phyloP scores from a whole-genome alignment of 2,888 invertebrate species.

The Hoplodrina blanda region DNA sequence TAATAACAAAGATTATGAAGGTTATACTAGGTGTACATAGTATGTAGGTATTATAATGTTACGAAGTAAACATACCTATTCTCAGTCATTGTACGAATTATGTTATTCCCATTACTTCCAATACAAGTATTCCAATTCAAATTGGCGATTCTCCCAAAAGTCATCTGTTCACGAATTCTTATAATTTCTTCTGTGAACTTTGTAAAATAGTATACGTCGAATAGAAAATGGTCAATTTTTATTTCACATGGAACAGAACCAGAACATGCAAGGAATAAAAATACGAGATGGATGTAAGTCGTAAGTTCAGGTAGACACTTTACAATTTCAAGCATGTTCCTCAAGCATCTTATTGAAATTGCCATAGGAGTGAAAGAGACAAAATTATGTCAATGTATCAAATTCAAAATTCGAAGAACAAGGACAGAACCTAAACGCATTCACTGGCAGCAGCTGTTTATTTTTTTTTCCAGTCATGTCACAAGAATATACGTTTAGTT shows the following conservation, averaged over 20 bases:
- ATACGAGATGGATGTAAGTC: constrained; percentile 7
- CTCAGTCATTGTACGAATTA: constrained; percentile 84
- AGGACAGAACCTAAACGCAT: constrained; percentile 34
- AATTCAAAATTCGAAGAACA: constrained; percentile 33
- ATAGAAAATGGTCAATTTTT: constrained; percentile 44
- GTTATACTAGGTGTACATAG: background rate
- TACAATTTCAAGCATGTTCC: constrained; percentile 34
- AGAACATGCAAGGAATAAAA: constrained; percentile 20
- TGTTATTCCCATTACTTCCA: constrained; percentile 80
- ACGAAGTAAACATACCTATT: constrained; percentile 79
- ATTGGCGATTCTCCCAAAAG: constrained; percentile 77
- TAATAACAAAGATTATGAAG: background rate
- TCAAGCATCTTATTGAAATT: background rate
- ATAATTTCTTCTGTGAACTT: constrained; percentile 23
- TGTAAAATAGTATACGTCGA: constrained; percentile 21
- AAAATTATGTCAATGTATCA: constrained; percentile 27
- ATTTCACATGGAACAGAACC: constrained; percentile 35
- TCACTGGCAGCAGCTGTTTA: constrained; percentile 61
- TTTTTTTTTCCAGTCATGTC: constrained; percentile 51
- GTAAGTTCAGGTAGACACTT: constrained; percentile 10
- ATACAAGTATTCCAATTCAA: constrained; percentile 77
- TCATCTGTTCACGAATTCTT: constrained; percentile 75
- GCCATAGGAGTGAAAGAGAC: constrained; percentile 52
- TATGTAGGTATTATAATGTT: no score
- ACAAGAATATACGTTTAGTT: constrained; percentile 53